A percentile compares a stretch with the other conserved stretches of the same genome.
Evolutionary conservation across 2,113 vertebrate genomes (phyloP).

Genomic region (Oceanites oceanicus): DNA sequence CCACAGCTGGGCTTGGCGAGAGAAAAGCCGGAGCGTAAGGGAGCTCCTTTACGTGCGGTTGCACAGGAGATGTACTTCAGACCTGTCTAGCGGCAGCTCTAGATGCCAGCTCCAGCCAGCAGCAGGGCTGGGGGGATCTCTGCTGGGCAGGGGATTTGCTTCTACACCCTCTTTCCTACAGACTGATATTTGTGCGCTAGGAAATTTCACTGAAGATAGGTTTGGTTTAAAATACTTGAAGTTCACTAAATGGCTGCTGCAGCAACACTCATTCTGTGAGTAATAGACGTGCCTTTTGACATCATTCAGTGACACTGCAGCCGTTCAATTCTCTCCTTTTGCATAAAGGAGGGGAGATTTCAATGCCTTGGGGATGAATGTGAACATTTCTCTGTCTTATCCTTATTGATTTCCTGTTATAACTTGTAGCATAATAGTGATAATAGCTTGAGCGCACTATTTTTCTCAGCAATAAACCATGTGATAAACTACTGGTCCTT

Average conservation of each 20-base stretch:
- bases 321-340: neutral
- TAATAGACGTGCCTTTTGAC: neutral
- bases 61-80: neutral
- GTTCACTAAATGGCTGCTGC: neutral
- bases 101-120: neutral
- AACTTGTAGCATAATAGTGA: slow-evolving; percentile 34
- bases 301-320: neutral
- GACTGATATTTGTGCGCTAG: neutral
- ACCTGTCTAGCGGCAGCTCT: neutral
- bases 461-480: slow-evolving; percentile 42
- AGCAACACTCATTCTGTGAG: neutral
- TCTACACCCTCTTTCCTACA: neutral
- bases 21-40: neutral
- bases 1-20: fast-evolving
- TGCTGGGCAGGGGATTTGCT: neutral
- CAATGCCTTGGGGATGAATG: neutral
- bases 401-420: slow-evolving; percentile 57
- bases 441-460: neutral
- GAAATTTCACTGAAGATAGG: neutral
- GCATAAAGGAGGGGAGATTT: neutral
- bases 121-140: neutral
- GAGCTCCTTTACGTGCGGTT: neutral
- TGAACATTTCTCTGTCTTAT: slow-evolving; percentile 20
- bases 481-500: slow-evolving; percentile 35
- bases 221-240: neutral